A percentile compares a stretch with the other conserved stretches of the same genome.
phyloP scores from a whole-genome alignment of 2,797 vertebrate genomes.

The Chaetophractus vellerosus region DNA sequence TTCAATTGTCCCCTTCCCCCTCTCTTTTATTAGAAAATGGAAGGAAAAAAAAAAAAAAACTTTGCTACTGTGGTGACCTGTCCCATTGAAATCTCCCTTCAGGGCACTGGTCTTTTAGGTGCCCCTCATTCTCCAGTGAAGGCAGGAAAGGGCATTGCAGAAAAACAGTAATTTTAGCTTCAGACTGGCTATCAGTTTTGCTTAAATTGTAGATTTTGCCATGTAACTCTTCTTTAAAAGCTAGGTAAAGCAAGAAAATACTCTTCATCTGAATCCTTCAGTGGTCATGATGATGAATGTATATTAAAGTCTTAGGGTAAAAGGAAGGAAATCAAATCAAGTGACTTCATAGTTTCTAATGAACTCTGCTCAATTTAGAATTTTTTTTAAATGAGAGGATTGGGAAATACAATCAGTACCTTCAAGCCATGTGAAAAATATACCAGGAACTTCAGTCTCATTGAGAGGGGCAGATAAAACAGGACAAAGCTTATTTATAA shows the following conservation, averaged over 20 bases:
- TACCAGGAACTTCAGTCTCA: neutral
- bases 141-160: neutral
- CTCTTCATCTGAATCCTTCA: neutral
- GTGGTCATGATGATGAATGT: neutral
- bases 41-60: neutral
- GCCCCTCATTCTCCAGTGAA: neutral
- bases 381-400: neutral
- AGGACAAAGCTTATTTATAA: neutral
- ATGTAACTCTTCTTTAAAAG: neutral
- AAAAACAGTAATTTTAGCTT: neutral
- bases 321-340: constrained; percentile 24
- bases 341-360: constrained; percentile 5
- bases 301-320: neutral
- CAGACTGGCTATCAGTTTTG: neutral
- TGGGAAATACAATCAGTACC: constrained; percentile 46
- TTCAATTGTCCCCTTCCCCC: neutral
- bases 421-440: constrained; percentile 36
- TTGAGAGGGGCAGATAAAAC: neutral
- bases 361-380: neutral
- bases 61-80: neutral
- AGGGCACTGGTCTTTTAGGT: neutral
- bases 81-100: neutral
- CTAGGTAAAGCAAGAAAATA: constrained; percentile 12
- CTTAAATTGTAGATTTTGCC: neutral
- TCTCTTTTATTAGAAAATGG: neutral